A percentile compares a stretch with the other conserved stretches of the same genome.
Conservation (phyloP, 2,888 invertebrate genomes). For the Cistogaster globosa region DNA sequence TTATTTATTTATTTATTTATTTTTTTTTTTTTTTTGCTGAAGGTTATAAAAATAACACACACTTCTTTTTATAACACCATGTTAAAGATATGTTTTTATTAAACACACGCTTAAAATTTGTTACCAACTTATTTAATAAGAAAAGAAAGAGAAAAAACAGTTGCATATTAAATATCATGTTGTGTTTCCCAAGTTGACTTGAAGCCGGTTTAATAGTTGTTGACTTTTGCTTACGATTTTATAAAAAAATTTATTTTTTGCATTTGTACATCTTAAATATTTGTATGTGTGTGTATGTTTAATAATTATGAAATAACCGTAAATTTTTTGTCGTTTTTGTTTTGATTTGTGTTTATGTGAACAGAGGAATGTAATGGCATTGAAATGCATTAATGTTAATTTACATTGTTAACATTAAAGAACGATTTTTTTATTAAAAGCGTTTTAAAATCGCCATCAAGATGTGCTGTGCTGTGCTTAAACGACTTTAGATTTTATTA, state of each 20-base stretch:
- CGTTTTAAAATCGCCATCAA: no score
- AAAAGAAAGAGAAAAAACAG: not conserved
- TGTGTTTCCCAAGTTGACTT: no score
- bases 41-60: not conserved
- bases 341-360: not conserved
- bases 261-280: not conserved
- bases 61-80: not conserved
- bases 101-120: not conserved
- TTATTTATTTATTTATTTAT: no score
- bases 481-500: no score
- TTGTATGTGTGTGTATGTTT: not conserved
- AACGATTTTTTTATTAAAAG: no score
- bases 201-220: conserved; percentile 27
- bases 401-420: no score
- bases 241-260: no score
- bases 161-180: not conserved
- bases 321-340: conserved; percentile 4
- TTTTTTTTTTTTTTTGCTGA: no score
- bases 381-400: not conserved
- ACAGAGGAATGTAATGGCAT: not conserved
- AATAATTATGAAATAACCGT: conserved; percentile 15
- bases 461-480: no score
- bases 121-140: not conserved
- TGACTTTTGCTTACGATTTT: not conserved
- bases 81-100: not conserved